Evolutionary conservation across 1,140 invertebrate species (phyloP).

Genomic region (Hesperophylax magnus): DNA sequence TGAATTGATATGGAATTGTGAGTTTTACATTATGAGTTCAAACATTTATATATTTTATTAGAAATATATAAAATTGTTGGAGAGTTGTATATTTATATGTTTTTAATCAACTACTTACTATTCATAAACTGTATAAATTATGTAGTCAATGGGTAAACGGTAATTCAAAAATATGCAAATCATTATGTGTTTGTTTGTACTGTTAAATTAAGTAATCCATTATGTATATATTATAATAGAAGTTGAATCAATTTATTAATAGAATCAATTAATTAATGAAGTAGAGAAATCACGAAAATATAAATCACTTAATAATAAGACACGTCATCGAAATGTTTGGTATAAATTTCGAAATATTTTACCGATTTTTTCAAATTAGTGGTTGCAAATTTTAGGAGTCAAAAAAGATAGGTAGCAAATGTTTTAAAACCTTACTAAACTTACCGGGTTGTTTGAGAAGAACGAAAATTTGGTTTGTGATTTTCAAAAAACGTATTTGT

Average conservation of each 20-base stretch:
- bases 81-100: slow-evolving; percentile 17
- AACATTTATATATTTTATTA: slow-evolving; percentile 25
- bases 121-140: slow-evolving; percentile 29
- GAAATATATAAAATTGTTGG: slow-evolving; percentile 33
- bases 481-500: background rate
- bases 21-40: background rate
- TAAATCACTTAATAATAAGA: slow-evolving; percentile 7
- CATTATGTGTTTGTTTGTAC: slow-evolving; percentile 38
- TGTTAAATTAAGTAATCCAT: slow-evolving; percentile 3
- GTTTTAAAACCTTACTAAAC: too few species aligned
- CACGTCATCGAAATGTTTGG: background rate
- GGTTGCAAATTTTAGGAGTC: background rate
- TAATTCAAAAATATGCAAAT: slow-evolving; percentile 4
- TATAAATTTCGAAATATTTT: too few species aligned
- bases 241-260: slow-evolving; percentile 22
- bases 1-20: too few species aligned
- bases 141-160: slow-evolving; percentile 26
- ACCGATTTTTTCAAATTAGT: background rate
- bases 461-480: too few species aligned
- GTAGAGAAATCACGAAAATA: slow-evolving; percentile 22
- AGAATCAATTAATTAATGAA: slow-evolving; percentile 23
- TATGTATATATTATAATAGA: slow-evolving; percentile 28
- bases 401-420: too few species aligned
- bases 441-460: too few species aligned
- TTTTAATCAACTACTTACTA: slow-evolving; percentile 12